Evolutionary conservation across 2,888 invertebrate species (phyloP).

Genomic region (Sminthurides aquaticus): DNA sequence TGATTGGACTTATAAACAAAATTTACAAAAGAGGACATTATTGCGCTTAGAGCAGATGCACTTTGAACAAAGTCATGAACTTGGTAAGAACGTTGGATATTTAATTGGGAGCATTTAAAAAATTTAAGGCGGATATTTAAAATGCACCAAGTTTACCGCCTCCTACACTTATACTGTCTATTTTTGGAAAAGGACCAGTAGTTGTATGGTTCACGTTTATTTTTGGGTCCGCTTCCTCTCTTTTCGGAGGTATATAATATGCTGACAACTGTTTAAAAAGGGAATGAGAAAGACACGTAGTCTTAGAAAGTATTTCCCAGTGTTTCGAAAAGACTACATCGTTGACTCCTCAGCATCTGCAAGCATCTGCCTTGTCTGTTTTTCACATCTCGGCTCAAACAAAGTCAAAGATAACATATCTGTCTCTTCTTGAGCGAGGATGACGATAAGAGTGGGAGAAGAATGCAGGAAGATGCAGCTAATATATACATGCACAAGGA

Average conservation of each 20-base stretch:
- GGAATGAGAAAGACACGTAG: too few species aligned
- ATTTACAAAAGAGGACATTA: too few species aligned
- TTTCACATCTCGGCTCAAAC: constrained; percentile 10
- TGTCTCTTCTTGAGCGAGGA: background rate
- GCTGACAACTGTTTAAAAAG: too few species aligned
- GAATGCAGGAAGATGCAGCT: background rate
- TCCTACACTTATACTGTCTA: background rate
- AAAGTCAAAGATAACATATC: background rate
- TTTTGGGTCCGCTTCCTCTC: constrained; percentile 11
- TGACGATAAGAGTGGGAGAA: background rate
- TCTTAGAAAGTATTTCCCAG: too few species aligned
- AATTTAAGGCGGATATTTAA: constrained; percentile 6
- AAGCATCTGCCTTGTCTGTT: background rate
- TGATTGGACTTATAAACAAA: too few species aligned
- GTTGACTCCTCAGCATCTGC: background rate
- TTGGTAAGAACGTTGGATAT: too few species aligned
- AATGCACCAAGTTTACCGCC: constrained; percentile 11
- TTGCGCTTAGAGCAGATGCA: too few species aligned
- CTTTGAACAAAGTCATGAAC: too few species aligned
- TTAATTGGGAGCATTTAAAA: too few species aligned
- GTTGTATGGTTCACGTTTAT: constrained; percentile 19
- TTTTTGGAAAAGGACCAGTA: constrained; percentile 9
- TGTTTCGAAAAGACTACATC: too few species aligned
- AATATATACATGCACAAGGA: background rate
- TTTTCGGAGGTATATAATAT: too few species aligned